These are phyloP conservation scores for Drosophila pallidifrons DNA, from an alignment of 1,140 invertebrate genomes.

Conservation along the genomic window DNA sequence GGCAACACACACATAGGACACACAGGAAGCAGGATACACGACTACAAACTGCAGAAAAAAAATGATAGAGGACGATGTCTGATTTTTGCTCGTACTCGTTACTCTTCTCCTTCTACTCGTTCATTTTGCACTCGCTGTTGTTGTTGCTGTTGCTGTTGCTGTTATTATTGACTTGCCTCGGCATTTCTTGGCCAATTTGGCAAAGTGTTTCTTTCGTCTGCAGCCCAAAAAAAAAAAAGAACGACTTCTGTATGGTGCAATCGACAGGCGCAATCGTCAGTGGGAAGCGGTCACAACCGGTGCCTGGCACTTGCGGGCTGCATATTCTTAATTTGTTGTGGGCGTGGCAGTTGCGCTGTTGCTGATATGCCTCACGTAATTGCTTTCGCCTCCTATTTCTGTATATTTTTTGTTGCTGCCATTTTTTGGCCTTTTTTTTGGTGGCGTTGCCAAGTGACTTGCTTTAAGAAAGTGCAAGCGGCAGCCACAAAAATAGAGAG, in stretches of 20 bases:
- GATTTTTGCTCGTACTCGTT: conserved; percentile 5
- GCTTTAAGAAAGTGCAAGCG: conserved; percentile 40
- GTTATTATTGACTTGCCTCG: conserved; percentile 45
- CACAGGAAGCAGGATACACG: conserved; percentile 1
- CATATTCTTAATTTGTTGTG: conserved; percentile 52
- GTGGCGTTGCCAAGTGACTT: conserved; percentile 43
- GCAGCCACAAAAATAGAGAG: background rate
- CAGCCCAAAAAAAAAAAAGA: conserved; percentile 19
- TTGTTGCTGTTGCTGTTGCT: conserved; percentile 9
- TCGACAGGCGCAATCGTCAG: conserved; percentile 75
- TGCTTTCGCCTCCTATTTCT: conserved; percentile 40
- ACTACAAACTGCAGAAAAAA: conserved; percentile 26
- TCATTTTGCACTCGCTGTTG: background rate
- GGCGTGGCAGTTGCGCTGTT: conserved; percentile 29
- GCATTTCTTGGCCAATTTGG: conserved; percentile 77
- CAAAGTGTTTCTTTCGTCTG: conserved; percentile 76
- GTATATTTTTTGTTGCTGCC: background rate
- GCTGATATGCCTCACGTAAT: conserved; percentile 40
- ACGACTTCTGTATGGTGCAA: conserved; percentile 46
- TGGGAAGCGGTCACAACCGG: conserved; percentile 41
- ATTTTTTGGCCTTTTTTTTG: conserved; percentile 35
- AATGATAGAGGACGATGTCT: conserved; percentile 36
- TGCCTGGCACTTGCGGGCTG: conserved; percentile 69
- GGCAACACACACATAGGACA: background rate
- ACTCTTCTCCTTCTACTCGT: background rate